A percentile compares a stretch with the other conserved stretches of the same genome.
Evolutionary conservation across 1,140 invertebrate species (phyloP).

Genomic region (Scaptomyza hsui): DNA sequence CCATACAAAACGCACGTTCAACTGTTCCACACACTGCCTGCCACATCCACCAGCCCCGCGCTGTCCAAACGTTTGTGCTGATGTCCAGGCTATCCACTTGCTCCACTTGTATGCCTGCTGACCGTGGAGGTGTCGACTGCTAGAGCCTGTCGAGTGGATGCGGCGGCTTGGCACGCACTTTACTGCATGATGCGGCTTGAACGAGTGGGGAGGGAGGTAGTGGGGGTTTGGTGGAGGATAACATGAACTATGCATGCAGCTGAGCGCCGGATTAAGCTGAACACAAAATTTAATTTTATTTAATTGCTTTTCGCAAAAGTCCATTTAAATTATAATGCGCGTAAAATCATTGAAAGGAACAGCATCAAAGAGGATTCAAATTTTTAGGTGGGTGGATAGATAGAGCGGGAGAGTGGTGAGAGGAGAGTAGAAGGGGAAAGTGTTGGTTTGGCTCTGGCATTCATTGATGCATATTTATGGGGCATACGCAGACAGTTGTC

Average conservation of each 20-base stretch:
- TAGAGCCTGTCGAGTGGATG: constrained; percentile 57
- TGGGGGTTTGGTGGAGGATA: constrained; percentile 45
- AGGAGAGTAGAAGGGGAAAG: not conserved
- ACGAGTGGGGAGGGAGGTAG: not conserved
- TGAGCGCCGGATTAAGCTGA: constrained; percentile 68
- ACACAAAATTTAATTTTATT: constrained; percentile 78
- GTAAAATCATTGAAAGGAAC: constrained; percentile 37
- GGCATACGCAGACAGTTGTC: constrained; percentile 71
- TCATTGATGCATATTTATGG: constrained; percentile 75
- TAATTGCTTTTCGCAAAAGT: constrained; percentile 80
- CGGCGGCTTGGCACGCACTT: constrained; percentile 50
- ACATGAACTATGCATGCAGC: constrained; percentile 78
- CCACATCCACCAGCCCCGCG: constrained; percentile 2
- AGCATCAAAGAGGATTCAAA: constrained; percentile 1
- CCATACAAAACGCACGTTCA: constrained; percentile 57
- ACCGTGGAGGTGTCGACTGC: constrained; percentile 52
- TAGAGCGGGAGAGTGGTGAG: not conserved
- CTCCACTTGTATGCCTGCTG: constrained; percentile 42
- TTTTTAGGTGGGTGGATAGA: not conserved
- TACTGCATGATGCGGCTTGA: constrained; percentile 13
- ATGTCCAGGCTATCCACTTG: constrained; percentile 46
- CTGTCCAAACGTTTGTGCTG: constrained; percentile 8
- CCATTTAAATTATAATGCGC: constrained; percentile 80
- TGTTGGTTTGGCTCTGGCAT: not conserved
- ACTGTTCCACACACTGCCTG: constrained; percentile 31